These are phyloP conservation scores for Thereva unica DNA, from an alignment of 2,888 invertebrate species.

Conservation along the genomic window DNA sequence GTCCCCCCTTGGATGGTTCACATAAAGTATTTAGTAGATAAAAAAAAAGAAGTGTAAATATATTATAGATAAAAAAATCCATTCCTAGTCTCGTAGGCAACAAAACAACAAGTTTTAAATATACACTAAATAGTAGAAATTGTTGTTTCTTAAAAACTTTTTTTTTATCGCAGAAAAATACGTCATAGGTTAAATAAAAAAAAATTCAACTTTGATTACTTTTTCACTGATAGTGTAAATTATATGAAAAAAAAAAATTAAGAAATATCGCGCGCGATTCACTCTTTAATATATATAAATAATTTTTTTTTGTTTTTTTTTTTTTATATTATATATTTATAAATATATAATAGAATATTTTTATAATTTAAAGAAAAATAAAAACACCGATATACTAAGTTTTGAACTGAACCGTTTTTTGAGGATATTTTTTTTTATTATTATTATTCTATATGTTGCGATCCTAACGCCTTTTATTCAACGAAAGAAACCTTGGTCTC, in stretches of 20 bases:
- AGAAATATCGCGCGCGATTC: not conserved
- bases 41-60: not conserved
- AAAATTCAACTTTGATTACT: too few relatives aligned
- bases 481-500: conserved; percentile 20
- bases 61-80: not conserved
- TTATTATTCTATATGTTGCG: conserved; percentile 13
- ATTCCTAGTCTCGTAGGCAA: too few relatives aligned
- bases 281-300: too few relatives aligned
- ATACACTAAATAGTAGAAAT: too few relatives aligned
- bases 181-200: too few relatives aligned
- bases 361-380: conserved; percentile 7
- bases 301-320: conserved; percentile 3
- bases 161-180: too few relatives aligned
- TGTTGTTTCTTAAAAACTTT: too few relatives aligned
- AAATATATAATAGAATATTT: not conserved
- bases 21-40: conserved; percentile 7
- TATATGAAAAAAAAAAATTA: too few relatives aligned
- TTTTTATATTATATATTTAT: not conserved
- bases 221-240: too few relatives aligned
- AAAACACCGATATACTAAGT: conserved; percentile 20
- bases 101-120: too few relatives aligned
- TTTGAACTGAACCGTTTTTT: conserved; percentile 12
- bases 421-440: not conserved
- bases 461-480: conserved; percentile 25
- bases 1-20: conserved; percentile 12